A percentile compares a stretch with the other conserved stretches of the same genome.
Evolutionary conservation across 53 echinoderm and acorn worm species (phyloP).

Genomic region (Hippasteria phrygiana): DNA sequence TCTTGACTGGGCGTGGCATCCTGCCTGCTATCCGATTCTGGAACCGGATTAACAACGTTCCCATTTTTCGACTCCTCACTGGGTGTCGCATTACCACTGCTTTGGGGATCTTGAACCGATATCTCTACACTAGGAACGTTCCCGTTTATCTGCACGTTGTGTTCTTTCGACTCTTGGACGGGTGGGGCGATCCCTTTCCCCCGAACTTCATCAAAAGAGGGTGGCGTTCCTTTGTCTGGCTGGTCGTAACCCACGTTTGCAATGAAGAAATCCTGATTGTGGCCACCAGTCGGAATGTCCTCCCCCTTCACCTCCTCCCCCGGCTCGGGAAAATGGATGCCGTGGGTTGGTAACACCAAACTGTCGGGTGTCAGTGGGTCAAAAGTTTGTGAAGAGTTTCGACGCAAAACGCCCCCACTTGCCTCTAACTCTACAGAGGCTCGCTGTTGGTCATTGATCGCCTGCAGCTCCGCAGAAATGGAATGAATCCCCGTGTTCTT

Average conservation of each 20-base stretch:
- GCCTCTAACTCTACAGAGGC: background rate
- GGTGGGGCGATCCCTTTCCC: background rate
- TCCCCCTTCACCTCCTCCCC: background rate
- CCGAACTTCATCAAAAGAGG: background rate
- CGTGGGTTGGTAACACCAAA: slow-evolving; percentile 10
- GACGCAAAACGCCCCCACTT: no score
- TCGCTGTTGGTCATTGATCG: background rate
- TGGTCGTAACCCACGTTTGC: slow-evolving; percentile 14
- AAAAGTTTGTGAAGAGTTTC: background rate
- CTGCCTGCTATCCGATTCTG: background rate
- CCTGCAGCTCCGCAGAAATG: background rate
- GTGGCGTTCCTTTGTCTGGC: background rate
- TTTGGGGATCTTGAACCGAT: no score
- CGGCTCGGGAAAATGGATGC: slow-evolving; percentile 15
- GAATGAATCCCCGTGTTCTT: background rate
- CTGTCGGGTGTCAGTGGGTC: background rate
- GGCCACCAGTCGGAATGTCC: background rate
- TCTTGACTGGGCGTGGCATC: background rate
- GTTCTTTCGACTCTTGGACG: background rate
- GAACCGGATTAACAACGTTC: no score
- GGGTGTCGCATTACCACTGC: no score
- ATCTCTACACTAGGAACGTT: no score
- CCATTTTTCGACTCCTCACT: no score
- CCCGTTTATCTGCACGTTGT: background rate
- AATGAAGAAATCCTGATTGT: background rate